Base-by-base conservation (phyloP, 2,888 invertebrate genomes). In the Dryadula phaetusa region DNA sequence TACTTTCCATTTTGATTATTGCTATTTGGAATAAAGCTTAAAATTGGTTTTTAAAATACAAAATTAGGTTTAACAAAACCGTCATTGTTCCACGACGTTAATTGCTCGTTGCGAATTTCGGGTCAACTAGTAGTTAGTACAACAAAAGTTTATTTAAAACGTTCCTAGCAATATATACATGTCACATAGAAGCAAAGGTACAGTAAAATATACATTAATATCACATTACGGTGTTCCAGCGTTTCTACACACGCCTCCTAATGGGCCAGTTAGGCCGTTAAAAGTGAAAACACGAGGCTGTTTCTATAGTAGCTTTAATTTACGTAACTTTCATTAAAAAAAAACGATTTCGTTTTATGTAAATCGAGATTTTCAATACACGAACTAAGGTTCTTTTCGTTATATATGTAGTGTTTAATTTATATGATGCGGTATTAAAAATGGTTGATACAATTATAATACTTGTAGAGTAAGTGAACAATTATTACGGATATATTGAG, bases 311-410 rank as follows among this genome's bases (percentile, higher is more conserved):
- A 40, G 53, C 49, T 64, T 62, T 61, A 66, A 71, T 69, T 72
- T 64, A 69, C 69, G 20, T 37, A 56, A 37, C 58, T 65, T 53
- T 40, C n/a, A 65, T 56, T 68, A 62, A 67, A 70, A 63, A 67
- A 70, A 69, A 47, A 65, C 58, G 64, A 66, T 49, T 28, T 63
- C 62, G 66, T 37, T 56, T 1, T 40, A 56, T 56, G n/a, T 20
- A 37, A 22, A 22, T 56, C 18, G 22, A 22, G 54, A 34, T 37
- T 37, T 56, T 22, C 54, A 56, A 56, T 56, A 56, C 37, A 56
- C n/a, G 37, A 34, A 53, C 32, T 34, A 12, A 34, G 12, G 20
- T 7, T 56, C 37, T 22, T 37, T 47, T 47, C 10, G 7, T 14
- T 18, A 18, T 18, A 16, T 25, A 12, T 47, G 7, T 47, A 25